Base-by-base conservation (phyloP, 2,113 vertebrate species). In the Ornithorhynchus anatinus region DNA sequence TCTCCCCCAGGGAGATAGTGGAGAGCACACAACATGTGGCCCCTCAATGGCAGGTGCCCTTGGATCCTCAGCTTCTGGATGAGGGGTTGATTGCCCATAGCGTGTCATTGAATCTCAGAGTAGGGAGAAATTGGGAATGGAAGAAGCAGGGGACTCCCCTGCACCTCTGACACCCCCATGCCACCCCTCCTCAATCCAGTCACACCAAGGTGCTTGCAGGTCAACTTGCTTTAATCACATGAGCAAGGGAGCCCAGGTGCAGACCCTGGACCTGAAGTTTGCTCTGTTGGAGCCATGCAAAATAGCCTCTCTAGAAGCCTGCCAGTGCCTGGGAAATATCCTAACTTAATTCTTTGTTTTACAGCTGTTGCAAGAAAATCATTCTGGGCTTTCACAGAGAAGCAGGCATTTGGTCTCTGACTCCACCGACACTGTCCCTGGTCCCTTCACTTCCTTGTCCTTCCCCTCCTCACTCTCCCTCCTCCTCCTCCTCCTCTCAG, bases 291-390 rank as follows among this genome's bases (percentile, higher is more conserved):
- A 70, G 76, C 75, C 72, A 66, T 35, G 72, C 48, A 15, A 68
- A 86, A 80, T 74, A 71, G 78, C 20, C 23, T 31, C 73, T 31
- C 19, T 25, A 77, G 67, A 60, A 72, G 51, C 72, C 36, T 68
- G 59, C 38, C 37, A 73, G 54, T 74, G 84, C 83, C 77, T 73
- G 63, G 40, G 67, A 68, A n/a, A 51, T 29, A 9, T 65, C 54
- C 32, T 71, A 84, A 72, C 67, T 88, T 72, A 82, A 82, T 85
- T 89, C 82, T 80, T 63, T 84, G 29, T 57, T 86, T 86, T 85
- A 76, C 71, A 78, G 67, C 65, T 83, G 51, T n/a, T 63, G 19
- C 17, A 72, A 64, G 6, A 61, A 52, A 50, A 67, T 5, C 0
- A 40, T 67, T 20, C 17, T 47, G 2, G 15, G 12, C 82, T 87